Evolutionary conservation across 2,888 invertebrate species (phyloP), one percentile per base, ranked within the genome.

Genomic region (Nomada lathburiana): DNA sequence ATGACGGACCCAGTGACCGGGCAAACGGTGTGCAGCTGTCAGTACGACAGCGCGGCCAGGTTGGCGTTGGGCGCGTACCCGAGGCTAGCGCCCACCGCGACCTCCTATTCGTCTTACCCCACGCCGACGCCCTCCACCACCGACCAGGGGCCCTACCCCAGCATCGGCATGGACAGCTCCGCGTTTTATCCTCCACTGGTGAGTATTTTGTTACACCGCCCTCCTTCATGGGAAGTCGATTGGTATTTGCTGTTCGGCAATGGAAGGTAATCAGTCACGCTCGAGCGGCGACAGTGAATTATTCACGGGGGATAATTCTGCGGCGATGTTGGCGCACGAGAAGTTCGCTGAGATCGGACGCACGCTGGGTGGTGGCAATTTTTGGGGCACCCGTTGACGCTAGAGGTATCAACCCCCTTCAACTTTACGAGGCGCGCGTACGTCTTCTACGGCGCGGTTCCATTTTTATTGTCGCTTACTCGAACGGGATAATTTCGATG

Each of bases 101-200:
- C 94, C 80, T 97, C 97, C 55, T 96, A 97, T 71, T 96, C 96
- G 69, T 97, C 98, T 89, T 98, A 98, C 94, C 97, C 97, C 84
- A 95, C 98, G 71, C 97, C 98, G 20, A 98, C 98, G 94, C 98
- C 97, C 73, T 97, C 97, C 88, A 97, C 97, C 77, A 97, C 97
- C 80, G 98, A 98, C 94, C 98, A 98, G 94, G 98, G 97, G 93
- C 98, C 98, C 59, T 98, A 98, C 93, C 98, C 98, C 67, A 98
- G 98, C 94, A 98, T 98, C 94, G 97, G 98, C 80, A 97, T 98
- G 91, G 98, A 98, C 94, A 98, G 98, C 92, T 98, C 98, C 68
- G 98, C 98, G 76, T 98, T 98, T 95, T 98, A 98, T 95, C 98
- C 98, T 84, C 98, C 98, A 89, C 94, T 98, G 97, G 98, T 98